These are phyloP conservation scores for Abrostola triplasia DNA, from an alignment of 2,888 invertebrate genomes.

Conservation along the genomic window DNA sequence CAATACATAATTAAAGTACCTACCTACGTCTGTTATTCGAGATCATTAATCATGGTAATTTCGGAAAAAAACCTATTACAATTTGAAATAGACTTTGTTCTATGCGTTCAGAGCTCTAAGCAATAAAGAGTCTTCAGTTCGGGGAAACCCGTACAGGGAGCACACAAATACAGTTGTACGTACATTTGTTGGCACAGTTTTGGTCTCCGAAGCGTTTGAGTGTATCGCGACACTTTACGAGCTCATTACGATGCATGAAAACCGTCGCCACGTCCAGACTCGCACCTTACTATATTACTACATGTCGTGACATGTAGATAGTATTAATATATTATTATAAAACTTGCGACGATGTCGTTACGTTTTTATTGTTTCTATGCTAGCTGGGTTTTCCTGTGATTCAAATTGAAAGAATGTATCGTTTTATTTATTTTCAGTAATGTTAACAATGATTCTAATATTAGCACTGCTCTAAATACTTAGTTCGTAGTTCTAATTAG, in stretches of 20 bases:
- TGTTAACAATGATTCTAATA: too few relatives aligned
- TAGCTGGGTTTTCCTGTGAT: background rate
- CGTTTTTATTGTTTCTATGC: conserved; percentile 20
- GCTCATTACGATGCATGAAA: conserved; percentile 60
- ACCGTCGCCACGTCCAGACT: conserved; percentile 36
- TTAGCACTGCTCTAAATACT: too few relatives aligned
- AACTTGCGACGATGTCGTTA: conserved; percentile 7
- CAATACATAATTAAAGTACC: too few relatives aligned
- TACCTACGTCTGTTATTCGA: too few relatives aligned
- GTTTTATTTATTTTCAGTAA: too few relatives aligned
- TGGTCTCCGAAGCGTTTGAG: conserved; percentile 53
- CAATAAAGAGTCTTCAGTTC: conserved; percentile 8
- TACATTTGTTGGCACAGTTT: conserved; percentile 50
- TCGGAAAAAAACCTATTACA: too few relatives aligned
- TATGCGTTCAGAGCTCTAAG: background rate
- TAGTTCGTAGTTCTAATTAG: too few relatives aligned
- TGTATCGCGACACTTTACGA: conserved; percentile 58
- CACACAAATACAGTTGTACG: conserved; percentile 32
- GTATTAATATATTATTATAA: conserved; percentile 17
- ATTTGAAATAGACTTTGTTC: too few relatives aligned
- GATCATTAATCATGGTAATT: too few relatives aligned
- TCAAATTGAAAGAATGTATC: too few relatives aligned
- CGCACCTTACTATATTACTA: conserved; percentile 52
- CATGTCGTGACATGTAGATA: conserved; percentile 31
- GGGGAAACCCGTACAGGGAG: conserved; percentile 50